phyloP scores from a whole-genome alignment of 2,113 vertebrate species.

The Grammomys surdaster region DNA sequence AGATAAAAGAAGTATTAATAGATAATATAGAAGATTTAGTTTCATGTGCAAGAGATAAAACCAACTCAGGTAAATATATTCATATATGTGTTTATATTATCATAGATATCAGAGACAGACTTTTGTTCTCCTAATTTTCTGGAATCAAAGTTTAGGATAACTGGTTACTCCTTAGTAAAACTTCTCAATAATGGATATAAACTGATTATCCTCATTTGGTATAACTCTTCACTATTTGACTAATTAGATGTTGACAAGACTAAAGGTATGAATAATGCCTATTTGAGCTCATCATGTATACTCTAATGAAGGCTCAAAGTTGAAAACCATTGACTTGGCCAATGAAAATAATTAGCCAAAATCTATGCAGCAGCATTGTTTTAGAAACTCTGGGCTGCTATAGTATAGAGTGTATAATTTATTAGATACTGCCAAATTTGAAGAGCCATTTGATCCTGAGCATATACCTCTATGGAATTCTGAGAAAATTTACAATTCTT shows the following conservation, averaged over 20 bases:
- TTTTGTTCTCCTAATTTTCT: background rate
- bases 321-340: background rate
- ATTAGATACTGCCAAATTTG: background rate
- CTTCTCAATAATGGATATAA: background rate
- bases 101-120: background rate
- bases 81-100: background rate
- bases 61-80: background rate
- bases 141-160: background rate
- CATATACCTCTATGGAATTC: background rate
- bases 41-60: background rate
- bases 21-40: background rate
- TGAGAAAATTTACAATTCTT: background rate
- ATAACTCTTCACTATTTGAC: background rate
- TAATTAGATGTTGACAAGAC: background rate
- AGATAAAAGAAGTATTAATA: background rate
- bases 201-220: background rate
- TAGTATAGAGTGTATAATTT: background rate
- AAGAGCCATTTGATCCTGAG: background rate
- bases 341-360: background rate
- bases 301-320: background rate
- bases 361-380: background rate
- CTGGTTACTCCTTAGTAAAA: background rate
- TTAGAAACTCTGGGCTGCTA: background rate
- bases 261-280: background rate
- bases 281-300: background rate